Evolutionary conservation across 2,113 vertebrate genomes (phyloP), one percentile per base, ranked within the genome.

Genomic region (Salvelinus fontinalis): DNA sequence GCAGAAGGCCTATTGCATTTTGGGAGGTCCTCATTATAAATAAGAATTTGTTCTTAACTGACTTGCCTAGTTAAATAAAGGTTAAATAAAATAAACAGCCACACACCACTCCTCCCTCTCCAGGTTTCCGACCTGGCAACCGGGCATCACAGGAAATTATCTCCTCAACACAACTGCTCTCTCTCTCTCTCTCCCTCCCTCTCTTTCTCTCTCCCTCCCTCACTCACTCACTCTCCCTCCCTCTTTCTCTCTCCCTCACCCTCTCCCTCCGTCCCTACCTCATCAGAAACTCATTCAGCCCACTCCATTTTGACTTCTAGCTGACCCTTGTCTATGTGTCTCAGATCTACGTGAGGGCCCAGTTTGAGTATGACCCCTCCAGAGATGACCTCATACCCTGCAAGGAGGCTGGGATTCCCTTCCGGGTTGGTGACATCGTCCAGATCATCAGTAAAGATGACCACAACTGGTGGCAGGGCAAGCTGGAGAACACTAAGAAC

Each of bases 381-480:
- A 97, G 97, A 89, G 98, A 99, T 85, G 98, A 99, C 91, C 97
- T 99, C 87, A 99, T 99, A 83, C 98, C 98, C 51, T 99, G 98
- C 88, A 99, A 98, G 91, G 98, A 99, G 92, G 98, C 98, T 67
- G 98, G 98, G 75, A 95, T 99, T 84, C 94, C 95, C 79, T 99
- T 99, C 94, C 90, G 95, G 86, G 97, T 99, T 83, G 97, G 98
- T 16, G 97, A 99, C 90, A 96, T 99, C 88, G 98, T 99, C 87
- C 98, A 99, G 93, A 99, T 99, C 81, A 99, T 99, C 91, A 99
- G 97, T 92, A 99, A 99, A 93, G 98, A 99, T 75, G 98, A 99
- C 92, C 98, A 99, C 91, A 99, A 99, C 90, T 99, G 98, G 98
- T 99, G 98, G 98, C 98, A 99, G 89, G 98, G 98, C 86, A 97